These are phyloP conservation scores for Halisarca cf. caerulea DNA, from an alignment of 37 sponge, comb jelly and placozoan genomes.

Conservation along the genomic window DNA sequence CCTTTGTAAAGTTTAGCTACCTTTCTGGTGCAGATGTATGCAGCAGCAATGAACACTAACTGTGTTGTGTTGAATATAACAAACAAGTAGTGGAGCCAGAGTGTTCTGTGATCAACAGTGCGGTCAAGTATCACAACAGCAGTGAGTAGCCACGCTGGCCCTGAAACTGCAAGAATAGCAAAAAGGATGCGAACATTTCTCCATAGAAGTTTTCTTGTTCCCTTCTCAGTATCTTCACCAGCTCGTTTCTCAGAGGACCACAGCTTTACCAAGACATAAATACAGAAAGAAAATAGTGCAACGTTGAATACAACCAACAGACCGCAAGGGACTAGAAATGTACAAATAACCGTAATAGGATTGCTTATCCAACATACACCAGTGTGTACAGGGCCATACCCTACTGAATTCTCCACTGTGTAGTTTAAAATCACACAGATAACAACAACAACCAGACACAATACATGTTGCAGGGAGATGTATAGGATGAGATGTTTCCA, in stretches of 20 bases:
- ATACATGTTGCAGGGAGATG: constrained; percentile 29
- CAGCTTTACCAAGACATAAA: background rate
- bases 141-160: background rate
- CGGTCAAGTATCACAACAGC: background rate
- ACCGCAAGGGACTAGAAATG: constrained; percentile 32
- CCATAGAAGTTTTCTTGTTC: too few relatives aligned
- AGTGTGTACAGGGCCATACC: background rate
- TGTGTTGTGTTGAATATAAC: constrained; percentile 28
- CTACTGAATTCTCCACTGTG: constrained; percentile 16
- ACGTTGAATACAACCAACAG: constrained; percentile 23
- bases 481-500: constrained; percentile 16
- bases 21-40: constrained; percentile 38
- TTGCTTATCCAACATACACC: constrained; percentile 56
- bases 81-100: background rate
- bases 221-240: too few relatives aligned
- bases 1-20: constrained; percentile 21
- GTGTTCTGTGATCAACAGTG: background rate
- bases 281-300: background rate
- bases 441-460: constrained; percentile 14
- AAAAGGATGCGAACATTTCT: background rate
- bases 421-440: constrained; percentile 38
- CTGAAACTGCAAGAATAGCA: background rate
- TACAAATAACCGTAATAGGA: constrained; percentile 15
- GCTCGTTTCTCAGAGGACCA: too few relatives aligned
- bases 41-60: constrained; percentile 17